Evolutionary conservation across 2,113 vertebrate species (phyloP).

Genomic region (Zosterops lateralis): DNA sequence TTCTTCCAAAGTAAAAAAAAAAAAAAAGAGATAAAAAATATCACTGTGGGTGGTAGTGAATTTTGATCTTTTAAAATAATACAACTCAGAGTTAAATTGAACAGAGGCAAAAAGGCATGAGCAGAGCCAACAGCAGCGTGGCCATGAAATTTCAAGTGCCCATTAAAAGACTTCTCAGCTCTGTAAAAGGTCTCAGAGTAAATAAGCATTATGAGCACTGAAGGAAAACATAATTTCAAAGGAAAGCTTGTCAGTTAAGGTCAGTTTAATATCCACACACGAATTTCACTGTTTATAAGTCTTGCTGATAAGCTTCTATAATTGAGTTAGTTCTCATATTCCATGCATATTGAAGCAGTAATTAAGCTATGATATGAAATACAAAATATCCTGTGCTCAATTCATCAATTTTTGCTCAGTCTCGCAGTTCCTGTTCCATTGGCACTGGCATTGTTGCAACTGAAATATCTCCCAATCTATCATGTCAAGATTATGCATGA

Average conservation of each 20-base stretch:
- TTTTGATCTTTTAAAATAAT: constrained; percentile 45
- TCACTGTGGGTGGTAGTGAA: neutral
- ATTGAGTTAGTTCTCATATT: constrained; percentile 31
- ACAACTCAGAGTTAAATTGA: neutral
- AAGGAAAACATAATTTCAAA: constrained; percentile 41
- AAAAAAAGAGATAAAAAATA: neutral
- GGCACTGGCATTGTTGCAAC: constrained; percentile 12
- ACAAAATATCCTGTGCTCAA: neutral
- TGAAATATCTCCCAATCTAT: constrained; percentile 55
- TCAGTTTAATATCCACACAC: constrained; percentile 39
- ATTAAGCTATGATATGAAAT: constrained; percentile 28
- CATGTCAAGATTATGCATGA: constrained; percentile 60
- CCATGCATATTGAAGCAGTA: constrained; percentile 20
- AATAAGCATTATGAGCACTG: constrained; percentile 40
- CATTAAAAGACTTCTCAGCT: constrained; percentile 17
- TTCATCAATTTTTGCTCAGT: constrained; percentile 42
- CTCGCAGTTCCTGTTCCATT: neutral
- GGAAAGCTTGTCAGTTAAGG: constrained; percentile 40
- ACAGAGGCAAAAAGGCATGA: neutral
- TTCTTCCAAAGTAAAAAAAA: neutral
- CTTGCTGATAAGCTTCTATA: constrained; percentile 22
- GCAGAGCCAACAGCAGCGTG: neutral
- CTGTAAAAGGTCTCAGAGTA: constrained; percentile 14
- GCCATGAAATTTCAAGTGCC: constrained; percentile 41
- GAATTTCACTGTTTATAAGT: constrained; percentile 15